phyloP scores from a whole-genome alignment of 2,797 vertebrate species.

The Margarornis squamiger region DNA sequence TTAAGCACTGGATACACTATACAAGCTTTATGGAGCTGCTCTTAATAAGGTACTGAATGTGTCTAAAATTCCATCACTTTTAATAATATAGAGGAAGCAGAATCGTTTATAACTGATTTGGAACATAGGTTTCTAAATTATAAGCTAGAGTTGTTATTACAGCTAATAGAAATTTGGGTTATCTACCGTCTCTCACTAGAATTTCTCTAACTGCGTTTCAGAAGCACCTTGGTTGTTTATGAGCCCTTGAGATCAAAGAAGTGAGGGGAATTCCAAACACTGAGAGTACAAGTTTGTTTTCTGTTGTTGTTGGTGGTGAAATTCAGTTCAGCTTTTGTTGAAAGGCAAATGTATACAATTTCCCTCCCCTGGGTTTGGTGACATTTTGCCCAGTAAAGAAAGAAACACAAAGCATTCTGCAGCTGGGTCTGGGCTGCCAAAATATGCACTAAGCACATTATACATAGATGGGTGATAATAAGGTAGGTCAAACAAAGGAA shows the following conservation, averaged over 20 bases:
- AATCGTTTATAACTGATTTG: neutral
- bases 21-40: neutral
- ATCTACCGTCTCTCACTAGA: neutral
- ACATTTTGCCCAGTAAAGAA: neutral
- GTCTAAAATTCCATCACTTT: neutral
- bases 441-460: neutral
- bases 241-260: constrained; percentile 37
- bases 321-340: neutral
- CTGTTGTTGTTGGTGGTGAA: neutral
- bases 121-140: fast-evolving
- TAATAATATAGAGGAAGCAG: neutral
- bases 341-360: neutral
- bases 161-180: neutral
- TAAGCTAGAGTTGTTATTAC: neutral
- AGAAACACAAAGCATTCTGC: neutral
- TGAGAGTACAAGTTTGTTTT: neutral
- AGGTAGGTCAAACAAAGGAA: neutral
- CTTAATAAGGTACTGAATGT: neutral
- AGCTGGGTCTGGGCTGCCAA: neutral
- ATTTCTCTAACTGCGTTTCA: neutral
- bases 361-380: constrained; percentile 1
- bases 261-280: constrained; percentile 28
- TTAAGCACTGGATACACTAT: neutral
- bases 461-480: neutral
- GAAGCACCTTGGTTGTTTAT: neutral